These are phyloP conservation scores for Hylomyscus alleni DNA, from an alignment of 2,797 vertebrate genomes.

Conservation along the genomic window DNA sequence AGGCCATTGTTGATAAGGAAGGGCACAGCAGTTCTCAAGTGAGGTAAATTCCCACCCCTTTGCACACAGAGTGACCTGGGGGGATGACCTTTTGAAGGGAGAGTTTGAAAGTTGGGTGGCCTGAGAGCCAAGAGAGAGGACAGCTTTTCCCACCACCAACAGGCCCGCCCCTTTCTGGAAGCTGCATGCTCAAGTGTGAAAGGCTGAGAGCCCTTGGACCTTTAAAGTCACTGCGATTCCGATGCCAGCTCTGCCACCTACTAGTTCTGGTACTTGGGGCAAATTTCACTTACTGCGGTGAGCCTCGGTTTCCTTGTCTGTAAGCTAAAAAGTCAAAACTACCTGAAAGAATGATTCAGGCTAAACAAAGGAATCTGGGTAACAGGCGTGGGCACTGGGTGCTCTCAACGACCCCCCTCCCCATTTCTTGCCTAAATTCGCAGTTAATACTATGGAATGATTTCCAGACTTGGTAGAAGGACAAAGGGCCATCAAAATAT, in stretches of 20 bases:
- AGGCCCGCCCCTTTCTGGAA: neutral
- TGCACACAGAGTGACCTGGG: slow-evolving; percentile 34
- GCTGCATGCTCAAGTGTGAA: neutral
- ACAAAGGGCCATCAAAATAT: neutral
- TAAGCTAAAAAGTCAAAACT: slow-evolving; percentile 20
- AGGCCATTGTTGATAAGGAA: slow-evolving; percentile 76
- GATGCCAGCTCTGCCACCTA: neutral
- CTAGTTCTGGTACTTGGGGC: neutral
- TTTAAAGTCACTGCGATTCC: slow-evolving; percentile 29
- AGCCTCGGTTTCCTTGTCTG: neutral
- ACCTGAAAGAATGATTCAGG: neutral
- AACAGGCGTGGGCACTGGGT: neutral
- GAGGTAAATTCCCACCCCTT: slow-evolving; percentile 75
- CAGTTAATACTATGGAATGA: neutral
- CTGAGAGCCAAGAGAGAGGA: neutral
- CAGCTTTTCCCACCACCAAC: slow-evolving; percentile 58
- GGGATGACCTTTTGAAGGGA: slow-evolving; percentile 58
- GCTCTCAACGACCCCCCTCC: neutral
- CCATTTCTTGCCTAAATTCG: neutral
- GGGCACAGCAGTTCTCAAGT: slow-evolving; percentile 47
- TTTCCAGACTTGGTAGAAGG: neutral
- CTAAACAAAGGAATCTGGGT: neutral
- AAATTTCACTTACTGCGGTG: neutral
- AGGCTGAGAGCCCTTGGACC: neutral
- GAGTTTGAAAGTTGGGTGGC: slow-evolving; percentile 69